Percentiles rank a stretch among this genome's conserved stretches.
These are phyloP conservation scores for Aporophyla lueneburgensis DNA, from an alignment of 2,888 invertebrate species.

Conservation along the genomic window DNA sequence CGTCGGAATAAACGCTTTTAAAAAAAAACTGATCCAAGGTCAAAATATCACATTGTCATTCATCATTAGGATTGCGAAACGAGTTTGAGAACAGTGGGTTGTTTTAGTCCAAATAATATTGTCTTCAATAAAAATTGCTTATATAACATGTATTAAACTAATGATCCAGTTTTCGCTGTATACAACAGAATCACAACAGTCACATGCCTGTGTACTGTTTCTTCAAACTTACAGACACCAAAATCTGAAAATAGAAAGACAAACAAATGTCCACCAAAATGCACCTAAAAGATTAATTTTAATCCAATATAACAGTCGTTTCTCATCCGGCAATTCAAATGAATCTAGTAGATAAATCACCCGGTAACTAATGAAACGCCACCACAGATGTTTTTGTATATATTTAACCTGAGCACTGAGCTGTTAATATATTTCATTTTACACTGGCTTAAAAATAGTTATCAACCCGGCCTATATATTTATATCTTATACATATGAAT, in stretches of 20 bases:
- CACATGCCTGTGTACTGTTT: background rate
- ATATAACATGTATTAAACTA: background rate
- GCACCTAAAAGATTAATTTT: background rate
- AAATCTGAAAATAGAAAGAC: slow-evolving; percentile 15
- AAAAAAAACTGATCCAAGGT: too few species aligned
- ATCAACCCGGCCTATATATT: slow-evolving; percentile 77
- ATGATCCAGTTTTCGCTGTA: background rate
- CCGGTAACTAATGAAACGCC: slow-evolving; percentile 33
- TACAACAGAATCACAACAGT: slow-evolving; percentile 3
- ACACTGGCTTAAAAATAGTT: slow-evolving; percentile 84
- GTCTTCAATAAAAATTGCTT: background rate
- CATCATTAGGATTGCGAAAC: background rate
- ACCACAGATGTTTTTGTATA: slow-evolving; percentile 58
- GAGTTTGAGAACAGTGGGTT: background rate
- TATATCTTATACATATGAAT: slow-evolving; percentile 75
- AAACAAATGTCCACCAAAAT: background rate
- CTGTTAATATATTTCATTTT: slow-evolving; percentile 75
- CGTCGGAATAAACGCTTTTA: too few species aligned
- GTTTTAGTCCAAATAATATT: background rate
- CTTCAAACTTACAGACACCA: slow-evolving; percentile 8
- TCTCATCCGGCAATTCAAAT: slow-evolving; percentile 5
- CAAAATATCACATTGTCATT: background rate
- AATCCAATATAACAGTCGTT: background rate
- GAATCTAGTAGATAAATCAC: slow-evolving; percentile 2
- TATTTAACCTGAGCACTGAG: slow-evolving; percentile 71